Percentiles rank a stretch among this genome's conserved stretches.
Conservation (phyloP, 1,140 invertebrate genomes). For the Calliphora vicina region DNA sequence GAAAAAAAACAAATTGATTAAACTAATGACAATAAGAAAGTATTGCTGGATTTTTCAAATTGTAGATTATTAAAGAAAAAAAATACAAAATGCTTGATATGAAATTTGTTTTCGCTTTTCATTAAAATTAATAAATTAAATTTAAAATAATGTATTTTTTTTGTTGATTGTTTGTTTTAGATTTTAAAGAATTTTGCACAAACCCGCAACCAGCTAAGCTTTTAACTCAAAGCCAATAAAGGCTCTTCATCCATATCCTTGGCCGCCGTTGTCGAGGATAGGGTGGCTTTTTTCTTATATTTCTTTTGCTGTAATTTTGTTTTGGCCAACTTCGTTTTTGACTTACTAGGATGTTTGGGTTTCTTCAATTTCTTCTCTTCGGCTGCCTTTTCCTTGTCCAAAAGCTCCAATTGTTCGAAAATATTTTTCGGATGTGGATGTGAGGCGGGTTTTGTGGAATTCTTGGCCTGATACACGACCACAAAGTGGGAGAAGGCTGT, state of each 20-base stretch:
- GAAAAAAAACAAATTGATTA: not conserved
- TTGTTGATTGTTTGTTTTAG: not conserved
- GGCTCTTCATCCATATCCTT: conserved; percentile 67
- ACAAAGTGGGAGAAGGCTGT: conserved; percentile 83
- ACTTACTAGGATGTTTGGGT: conserved; percentile 64
- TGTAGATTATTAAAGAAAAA: not conserved
- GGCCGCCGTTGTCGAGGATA: conserved; percentile 52
- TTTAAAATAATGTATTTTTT: conserved; percentile 38
- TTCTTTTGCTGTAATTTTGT: conserved; percentile 72
- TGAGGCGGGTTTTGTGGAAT: conserved; percentile 62
- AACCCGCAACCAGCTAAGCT: not conserved
- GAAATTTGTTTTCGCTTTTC: not conserved
- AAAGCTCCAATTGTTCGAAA: conserved; percentile 77
- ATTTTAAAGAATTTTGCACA: conserved; percentile 4
- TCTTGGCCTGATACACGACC: conserved; percentile 82
- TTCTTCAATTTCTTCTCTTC: conserved; percentile 52
- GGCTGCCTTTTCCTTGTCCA: conserved; percentile 69
- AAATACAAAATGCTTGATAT: not conserved
- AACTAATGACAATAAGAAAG: not conserved
- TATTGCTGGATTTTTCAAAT: not conserved
- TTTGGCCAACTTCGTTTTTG: conserved; percentile 73
- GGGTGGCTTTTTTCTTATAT: conserved; percentile 64
- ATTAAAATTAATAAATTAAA: conserved; percentile 31
- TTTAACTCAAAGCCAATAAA: conserved; percentile 73
- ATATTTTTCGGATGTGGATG: conserved; percentile 78